Conservation (phyloP, 1,140 invertebrate genomes). For the Drosophila rhopaloa region DNA sequence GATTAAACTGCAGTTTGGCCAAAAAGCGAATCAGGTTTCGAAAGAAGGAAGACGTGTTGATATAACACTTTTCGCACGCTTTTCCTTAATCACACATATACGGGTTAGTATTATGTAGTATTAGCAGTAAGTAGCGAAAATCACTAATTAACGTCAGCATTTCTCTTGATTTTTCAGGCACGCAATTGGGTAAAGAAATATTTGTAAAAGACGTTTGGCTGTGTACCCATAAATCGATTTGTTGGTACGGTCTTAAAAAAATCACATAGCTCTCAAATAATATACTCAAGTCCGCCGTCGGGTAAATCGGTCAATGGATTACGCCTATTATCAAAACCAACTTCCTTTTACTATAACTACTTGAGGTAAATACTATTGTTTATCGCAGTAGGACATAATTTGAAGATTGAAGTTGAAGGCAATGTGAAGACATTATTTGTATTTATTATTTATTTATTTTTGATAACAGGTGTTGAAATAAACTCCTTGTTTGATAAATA, state of each 20-base stretch:
- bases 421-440: no score
- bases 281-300: no score
- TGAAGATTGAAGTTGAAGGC: no score
- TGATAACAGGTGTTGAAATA: neutral
- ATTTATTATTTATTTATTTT: neutral
- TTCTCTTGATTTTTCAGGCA: neutral
- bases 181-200: neutral
- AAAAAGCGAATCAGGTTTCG: neutral
- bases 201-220: neutral
- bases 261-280: no score
- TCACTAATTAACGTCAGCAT: slow-evolving; percentile 9
- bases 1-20: slow-evolving; percentile 5
- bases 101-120: slow-evolving; percentile 1
- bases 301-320: neutral
- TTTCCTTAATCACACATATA: slow-evolving; percentile 4
- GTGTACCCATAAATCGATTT: neutral
- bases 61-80: slow-evolving; percentile 1
- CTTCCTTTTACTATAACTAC: neutral
- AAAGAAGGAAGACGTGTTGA: slow-evolving; percentile 1
- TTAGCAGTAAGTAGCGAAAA: slow-evolving; percentile 3
- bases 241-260: no score
- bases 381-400: no score
- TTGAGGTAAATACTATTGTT: no score
- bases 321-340: neutral
- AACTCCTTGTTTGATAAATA: neutral